Percentiles rank a stretch among this genome's conserved stretches.
phyloP scores from a whole-genome alignment of 2,113 vertebrate species.

The Turdus rufiventris region DNA sequence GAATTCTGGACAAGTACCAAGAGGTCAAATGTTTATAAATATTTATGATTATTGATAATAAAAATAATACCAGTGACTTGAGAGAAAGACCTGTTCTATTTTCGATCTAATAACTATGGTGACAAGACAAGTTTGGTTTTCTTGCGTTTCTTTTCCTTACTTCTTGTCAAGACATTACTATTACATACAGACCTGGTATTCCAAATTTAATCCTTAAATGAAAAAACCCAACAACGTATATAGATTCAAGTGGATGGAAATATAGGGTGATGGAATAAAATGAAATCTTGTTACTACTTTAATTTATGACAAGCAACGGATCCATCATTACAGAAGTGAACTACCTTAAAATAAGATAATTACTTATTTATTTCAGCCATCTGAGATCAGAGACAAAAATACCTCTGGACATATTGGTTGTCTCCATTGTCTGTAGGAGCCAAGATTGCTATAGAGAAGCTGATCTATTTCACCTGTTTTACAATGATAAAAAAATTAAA shows the following conservation, averaged over 20 bases:
- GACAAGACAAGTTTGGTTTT: background rate
- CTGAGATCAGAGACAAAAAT: background rate
- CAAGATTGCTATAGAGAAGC: background rate
- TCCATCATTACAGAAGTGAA: background rate
- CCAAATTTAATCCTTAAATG: background rate
- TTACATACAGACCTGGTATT: background rate
- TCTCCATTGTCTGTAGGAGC: background rate
- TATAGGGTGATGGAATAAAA: background rate
- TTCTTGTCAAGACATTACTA: background rate
- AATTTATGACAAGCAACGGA: background rate
- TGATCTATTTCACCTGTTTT: background rate
- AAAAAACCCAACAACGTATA: accelerated
- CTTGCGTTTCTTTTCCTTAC: background rate
- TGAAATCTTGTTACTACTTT: background rate
- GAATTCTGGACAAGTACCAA: background rate
- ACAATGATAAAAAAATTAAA: background rate
- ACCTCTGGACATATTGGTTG: background rate
- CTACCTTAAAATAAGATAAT: background rate
- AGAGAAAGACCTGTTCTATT: background rate
- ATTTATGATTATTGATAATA: background rate
- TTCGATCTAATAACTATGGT: background rate
- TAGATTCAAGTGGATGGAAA: background rate
- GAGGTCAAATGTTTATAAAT: background rate
- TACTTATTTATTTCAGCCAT: background rate
- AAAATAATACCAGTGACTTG: background rate